Percentiles rank a stretch among this genome's conserved stretches.
phyloP scores from a whole-genome alignment of 2,888 invertebrate genomes.

The Pandemis corylana region DNA sequence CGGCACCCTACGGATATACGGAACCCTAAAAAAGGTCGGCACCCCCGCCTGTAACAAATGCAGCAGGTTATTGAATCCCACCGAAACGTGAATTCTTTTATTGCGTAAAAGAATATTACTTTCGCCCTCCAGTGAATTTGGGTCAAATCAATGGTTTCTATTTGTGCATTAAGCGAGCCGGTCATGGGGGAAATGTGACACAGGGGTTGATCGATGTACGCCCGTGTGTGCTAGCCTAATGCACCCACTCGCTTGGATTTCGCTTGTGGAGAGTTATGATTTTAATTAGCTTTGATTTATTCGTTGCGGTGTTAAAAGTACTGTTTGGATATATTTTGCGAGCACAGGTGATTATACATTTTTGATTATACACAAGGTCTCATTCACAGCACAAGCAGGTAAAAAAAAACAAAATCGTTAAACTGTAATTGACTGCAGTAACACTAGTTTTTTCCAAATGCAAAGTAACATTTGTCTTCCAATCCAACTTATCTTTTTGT shows the following conservation, averaged over 20 bases:
- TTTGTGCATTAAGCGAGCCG: slow-evolving; percentile 35
- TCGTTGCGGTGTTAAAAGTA: not conserved
- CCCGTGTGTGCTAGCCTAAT: slow-evolving; percentile 7
- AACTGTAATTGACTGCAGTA: no score
- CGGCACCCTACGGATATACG: no score
- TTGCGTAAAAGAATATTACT: slow-evolving; percentile 23
- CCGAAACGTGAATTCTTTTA: slow-evolving; percentile 18
- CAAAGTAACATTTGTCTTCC: no score
- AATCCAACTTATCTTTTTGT: no score
- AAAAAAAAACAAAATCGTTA: no score
- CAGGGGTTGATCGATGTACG: slow-evolving; percentile 31
- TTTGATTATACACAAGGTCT: no score
- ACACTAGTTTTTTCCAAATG: no score
- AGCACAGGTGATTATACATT: no score
- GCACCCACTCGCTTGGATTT: not conserved
- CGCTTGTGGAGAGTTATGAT: not conserved
- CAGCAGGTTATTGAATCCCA: slow-evolving; percentile 20
- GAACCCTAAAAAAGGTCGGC: not conserved
- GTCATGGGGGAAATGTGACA: slow-evolving; percentile 25
- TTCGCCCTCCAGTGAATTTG: slow-evolving; percentile 24
- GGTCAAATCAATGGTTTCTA: slow-evolving; percentile 34
- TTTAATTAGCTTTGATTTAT: not conserved
- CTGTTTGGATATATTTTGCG: no score
- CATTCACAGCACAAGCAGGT: no score
- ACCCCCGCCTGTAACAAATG: not conserved